Evolutionary conservation across 2,888 invertebrate species (phyloP), one percentile per base, ranked within the genome.

Genomic region (Pollenia angustigena): DNA sequence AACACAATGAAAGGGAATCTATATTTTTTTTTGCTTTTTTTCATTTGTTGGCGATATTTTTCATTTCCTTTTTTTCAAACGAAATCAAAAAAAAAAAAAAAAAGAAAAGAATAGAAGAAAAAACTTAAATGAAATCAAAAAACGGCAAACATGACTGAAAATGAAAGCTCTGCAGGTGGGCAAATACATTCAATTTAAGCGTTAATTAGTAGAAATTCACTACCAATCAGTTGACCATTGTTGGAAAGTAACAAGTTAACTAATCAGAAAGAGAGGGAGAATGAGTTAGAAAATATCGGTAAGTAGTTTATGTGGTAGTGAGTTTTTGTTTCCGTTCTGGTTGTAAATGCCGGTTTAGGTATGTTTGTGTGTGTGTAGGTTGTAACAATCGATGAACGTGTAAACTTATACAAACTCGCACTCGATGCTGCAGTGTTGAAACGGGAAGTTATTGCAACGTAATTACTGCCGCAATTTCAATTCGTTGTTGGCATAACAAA

Each of bases 191-290:
- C 46, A 68, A 72, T 87, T 71, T 75, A 74, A 84, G 83, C 89
- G 91, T 90, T 92, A 91, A 91, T 92, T 91, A 91, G 91, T 89
- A 90, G 88, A 91, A 91, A 90, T 90, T 91, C 91, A 88, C 88
- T 90, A 90, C 89, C 92, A 91, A 91, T 92, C 91, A 91, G 90
- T 88, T 88, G 87, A 83, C 86, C 87, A 92, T 91, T 91, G 91
- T 91, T 81, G 88, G 48, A 46, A 60, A 62, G 85, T 60, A 75
- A 68, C 68, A 58, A 72, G 62, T 56, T 40, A 32, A 66, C 40
- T 74, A 32, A 44, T n/a, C 10, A 18, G n/a, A 4, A 6, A 1
- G 8, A 69, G 23, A 10, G 8, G 46, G 32, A 40, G 48, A 48
- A 48, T 46, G 44, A 18, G 54, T 54, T 2, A 18, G 10, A 32